phyloP scores from a whole-genome alignment of 1,140 invertebrate species.

The Aculops lycopersici region DNA sequence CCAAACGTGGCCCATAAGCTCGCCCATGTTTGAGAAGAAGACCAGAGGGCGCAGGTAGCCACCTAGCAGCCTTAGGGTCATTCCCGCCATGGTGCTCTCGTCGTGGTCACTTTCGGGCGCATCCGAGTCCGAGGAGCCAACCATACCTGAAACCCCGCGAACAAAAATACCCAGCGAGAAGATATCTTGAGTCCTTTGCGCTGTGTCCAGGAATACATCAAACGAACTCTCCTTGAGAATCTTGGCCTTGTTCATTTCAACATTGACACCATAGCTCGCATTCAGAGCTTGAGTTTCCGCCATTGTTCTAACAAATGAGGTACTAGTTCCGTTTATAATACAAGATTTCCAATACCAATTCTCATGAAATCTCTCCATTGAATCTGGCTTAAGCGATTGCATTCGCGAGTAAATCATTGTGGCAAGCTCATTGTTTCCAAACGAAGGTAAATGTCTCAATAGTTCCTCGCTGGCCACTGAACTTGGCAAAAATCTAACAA shows the following conservation, averaged over 20 bases:
- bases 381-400: neutral
- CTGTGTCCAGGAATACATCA: slow-evolving; percentile 21
- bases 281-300: slow-evolving; percentile 18
- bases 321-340: slow-evolving; percentile 13
- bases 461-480: slow-evolving; percentile 4
- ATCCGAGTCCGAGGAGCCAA: slow-evolving; percentile 14
- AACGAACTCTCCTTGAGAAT: slow-evolving; percentile 38
- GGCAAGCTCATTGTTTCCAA: slow-evolving; percentile 7
- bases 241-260: slow-evolving; percentile 33
- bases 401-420: slow-evolving; percentile 6
- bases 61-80: slow-evolving; percentile 42
- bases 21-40: slow-evolving; percentile 47
- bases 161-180: slow-evolving; percentile 36
- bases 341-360: slow-evolving; percentile 16
- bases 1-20: slow-evolving; percentile 65
- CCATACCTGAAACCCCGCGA: slow-evolving; percentile 31
- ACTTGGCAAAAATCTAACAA: slow-evolving; percentile 21
- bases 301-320: slow-evolving; percentile 5
- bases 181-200: slow-evolving; percentile 21
- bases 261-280: slow-evolving; percentile 32
- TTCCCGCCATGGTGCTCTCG: slow-evolving; percentile 37
- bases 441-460: slow-evolving; percentile 7
- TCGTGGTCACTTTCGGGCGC: slow-evolving; percentile 12
- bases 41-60: slow-evolving; percentile 42
- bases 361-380: neutral